These are phyloP conservation scores for Chascanopsetta lugubris DNA, from an alignment of 2,113 vertebrate species.

Conservation along the genomic window DNA sequence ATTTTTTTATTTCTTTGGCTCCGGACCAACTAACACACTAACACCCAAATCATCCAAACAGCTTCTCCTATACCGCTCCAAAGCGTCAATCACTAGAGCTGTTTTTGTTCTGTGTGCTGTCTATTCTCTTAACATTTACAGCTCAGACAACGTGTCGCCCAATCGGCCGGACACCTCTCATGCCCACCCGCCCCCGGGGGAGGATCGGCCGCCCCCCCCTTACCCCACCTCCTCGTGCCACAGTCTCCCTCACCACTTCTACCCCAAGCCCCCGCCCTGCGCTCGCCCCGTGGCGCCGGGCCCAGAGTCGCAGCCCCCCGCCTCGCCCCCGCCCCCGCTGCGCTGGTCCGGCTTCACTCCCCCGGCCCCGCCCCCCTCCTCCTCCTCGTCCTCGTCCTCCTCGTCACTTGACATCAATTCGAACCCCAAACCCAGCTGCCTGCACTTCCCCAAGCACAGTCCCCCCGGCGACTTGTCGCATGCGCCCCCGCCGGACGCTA, in stretches of 20 bases:
- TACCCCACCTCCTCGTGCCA: slow-evolving; percentile 79
- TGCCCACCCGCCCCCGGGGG: slow-evolving; percentile 79
- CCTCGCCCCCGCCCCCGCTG: slow-evolving; percentile 75
- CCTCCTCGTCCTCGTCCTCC: slow-evolving; percentile 81
- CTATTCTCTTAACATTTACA: slow-evolving; percentile 84
- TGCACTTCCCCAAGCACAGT: slow-evolving; percentile 84
- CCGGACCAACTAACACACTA: slow-evolving; percentile 57
- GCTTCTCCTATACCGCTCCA: slow-evolving; percentile 66
- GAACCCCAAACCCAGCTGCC: slow-evolving; percentile 84
- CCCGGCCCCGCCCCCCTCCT: slow-evolving; percentile 77
- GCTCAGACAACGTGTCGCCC: slow-evolving; percentile 84
- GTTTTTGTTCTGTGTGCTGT: slow-evolving; percentile 81
- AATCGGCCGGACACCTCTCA: slow-evolving; percentile 87
- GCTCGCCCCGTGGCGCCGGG: slow-evolving; percentile 81
- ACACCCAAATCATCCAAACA: slow-evolving; percentile 61
- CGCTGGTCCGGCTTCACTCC: slow-evolving; percentile 82
- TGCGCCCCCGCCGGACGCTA: slow-evolving; percentile 76
- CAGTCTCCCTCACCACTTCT: slow-evolving; percentile 74
- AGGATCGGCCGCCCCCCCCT: slow-evolving; percentile 80
- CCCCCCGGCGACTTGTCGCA: slow-evolving; percentile 78
- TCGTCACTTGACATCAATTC: slow-evolving; percentile 86
- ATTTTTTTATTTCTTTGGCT: slow-evolving; percentile 51
- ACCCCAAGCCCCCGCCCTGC: slow-evolving; percentile 79
- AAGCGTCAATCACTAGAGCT: slow-evolving; percentile 78
- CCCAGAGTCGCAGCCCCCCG: slow-evolving; percentile 81